Evolutionary conservation across 92 coral and sea anemone genomes (phyloP).

Genomic region (Phenganax marumi): DNA sequence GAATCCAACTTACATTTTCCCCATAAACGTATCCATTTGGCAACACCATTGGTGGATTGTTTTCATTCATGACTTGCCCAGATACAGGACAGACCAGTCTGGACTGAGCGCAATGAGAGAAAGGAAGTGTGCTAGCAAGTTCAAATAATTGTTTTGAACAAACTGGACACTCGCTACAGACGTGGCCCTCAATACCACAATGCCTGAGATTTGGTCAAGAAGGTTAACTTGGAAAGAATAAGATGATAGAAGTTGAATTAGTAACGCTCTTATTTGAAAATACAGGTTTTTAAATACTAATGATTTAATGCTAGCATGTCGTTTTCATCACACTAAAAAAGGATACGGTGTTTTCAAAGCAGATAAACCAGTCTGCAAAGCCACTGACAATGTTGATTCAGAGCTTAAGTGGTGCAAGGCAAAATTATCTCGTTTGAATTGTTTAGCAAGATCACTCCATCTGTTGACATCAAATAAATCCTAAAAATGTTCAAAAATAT

Average conservation of each 20-base stretch:
- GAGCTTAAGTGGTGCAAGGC: conserved; percentile 93
- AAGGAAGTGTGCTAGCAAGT: conserved; percentile 85
- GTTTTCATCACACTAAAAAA: no score
- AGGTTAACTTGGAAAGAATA: neutral
- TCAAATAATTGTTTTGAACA: conserved; percentile 92
- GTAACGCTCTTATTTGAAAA: no score
- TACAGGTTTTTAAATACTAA: neutral
- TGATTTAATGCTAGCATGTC: neutral
- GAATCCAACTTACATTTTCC: conserved; percentile 68
- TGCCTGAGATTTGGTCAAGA: conserved; percentile 57
- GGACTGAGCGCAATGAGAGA: conserved; percentile 99
- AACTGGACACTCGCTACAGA: conserved; percentile 92
- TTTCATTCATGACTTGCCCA: conserved; percentile 96
- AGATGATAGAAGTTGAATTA: no score
- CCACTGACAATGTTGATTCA: conserved; percentile 86
- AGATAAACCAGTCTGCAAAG: conserved; percentile 92
- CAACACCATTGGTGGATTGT: conserved; percentile 95
- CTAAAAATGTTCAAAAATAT: conserved; percentile 40
- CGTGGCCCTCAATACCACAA: conserved; percentile 94
- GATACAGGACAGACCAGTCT: conserved; percentile 96
- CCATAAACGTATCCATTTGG: conserved; percentile 99
- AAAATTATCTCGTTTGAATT: conserved; percentile 88
- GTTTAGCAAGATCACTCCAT: conserved; percentile 84
- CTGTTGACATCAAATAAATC: conserved; percentile 84
- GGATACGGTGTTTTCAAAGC: conserved; percentile 99